phyloP scores from a whole-genome alignment of 2,888 invertebrate species.

The Volucella bombylans region DNA sequence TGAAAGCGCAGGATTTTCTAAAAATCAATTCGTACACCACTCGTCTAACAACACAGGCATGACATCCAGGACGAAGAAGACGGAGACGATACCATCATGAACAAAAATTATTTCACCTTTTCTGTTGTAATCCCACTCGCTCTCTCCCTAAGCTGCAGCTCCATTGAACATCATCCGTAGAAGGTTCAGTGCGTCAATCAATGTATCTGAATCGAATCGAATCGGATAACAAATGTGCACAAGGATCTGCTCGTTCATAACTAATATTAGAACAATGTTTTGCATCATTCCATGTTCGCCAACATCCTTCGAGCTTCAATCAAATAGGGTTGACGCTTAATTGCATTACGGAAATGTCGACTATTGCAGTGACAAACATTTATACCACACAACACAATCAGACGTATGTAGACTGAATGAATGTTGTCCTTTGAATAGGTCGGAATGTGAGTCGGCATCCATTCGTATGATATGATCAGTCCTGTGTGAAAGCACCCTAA shows the following conservation, averaged over 20 bases:
- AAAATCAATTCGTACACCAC: constrained; percentile 12
- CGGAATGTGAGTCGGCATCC: not conserved
- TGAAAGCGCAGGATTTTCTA: not conserved
- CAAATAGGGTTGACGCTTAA: constrained; percentile 36
- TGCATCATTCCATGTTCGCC: not conserved
- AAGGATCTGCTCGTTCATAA: constrained; percentile 27
- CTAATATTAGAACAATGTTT: constrained; percentile 34
- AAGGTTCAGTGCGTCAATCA: constrained; percentile 52
- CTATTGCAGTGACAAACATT: constrained; percentile 15
- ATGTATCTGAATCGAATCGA: constrained; percentile 34
- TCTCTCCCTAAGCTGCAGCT: not conserved
- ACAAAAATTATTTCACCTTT: not conserved
- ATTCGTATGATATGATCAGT: constrained; percentile 4
- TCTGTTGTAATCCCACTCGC: not conserved
- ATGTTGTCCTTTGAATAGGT: constrained; percentile 5
- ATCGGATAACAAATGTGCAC: constrained; percentile 37
- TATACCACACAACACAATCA: not conserved
- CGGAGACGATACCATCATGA: not conserved
- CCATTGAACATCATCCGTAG: constrained; percentile 38
- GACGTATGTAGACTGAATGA: constrained; percentile 6
- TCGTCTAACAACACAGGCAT: constrained; percentile 12
- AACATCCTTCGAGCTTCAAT: constrained; percentile 9
- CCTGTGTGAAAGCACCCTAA: not conserved
- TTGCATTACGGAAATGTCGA: constrained; percentile 54
- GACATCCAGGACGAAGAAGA: not conserved